Percentiles rank a stretch among this genome's conserved stretches.
phyloP scores from a whole-genome alignment of 2,113 vertebrate species.

The Peromyscus maniculatus region DNA sequence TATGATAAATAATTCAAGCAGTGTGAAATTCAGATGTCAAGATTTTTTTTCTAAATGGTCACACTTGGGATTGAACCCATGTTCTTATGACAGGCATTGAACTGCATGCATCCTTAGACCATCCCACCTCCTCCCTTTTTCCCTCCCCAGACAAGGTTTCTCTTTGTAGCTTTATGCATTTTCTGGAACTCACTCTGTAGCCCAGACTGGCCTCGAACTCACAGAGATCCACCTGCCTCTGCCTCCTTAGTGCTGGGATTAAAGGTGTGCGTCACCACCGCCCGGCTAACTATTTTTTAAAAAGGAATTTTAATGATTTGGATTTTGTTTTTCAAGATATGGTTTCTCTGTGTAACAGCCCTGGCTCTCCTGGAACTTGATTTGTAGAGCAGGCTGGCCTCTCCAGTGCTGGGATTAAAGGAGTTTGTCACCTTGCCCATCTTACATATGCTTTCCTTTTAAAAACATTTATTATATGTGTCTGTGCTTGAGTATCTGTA shows the following conservation, averaged over 20 bases:
- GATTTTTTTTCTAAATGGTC: background rate
- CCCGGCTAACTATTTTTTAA: too few species aligned
- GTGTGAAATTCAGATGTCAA: background rate
- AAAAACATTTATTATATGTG: background rate
- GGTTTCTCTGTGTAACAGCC: background rate
- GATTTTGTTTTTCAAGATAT: too few species aligned
- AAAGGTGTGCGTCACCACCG: too few species aligned
- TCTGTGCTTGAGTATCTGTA: background rate
- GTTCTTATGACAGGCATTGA: background rate
- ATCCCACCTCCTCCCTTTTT: background rate
- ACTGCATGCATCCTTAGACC: background rate
- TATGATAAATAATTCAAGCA: conserved; percentile 18
- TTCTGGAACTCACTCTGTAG: too few species aligned
- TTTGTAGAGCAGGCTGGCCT: background rate
- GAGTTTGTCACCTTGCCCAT: background rate
- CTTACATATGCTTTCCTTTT: background rate
- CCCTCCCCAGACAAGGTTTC: too few species aligned
- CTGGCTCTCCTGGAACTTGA: background rate
- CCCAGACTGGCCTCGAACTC: too few species aligned
- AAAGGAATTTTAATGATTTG: too few species aligned
- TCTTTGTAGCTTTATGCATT: too few species aligned
- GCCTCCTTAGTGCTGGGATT: too few species aligned
- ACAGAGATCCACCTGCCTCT: too few species aligned
- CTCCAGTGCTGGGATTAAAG: background rate
- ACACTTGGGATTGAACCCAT: background rate